phyloP scores from a whole-genome alignment of 2,797 vertebrate species.

The Lates japonicus region DNA sequence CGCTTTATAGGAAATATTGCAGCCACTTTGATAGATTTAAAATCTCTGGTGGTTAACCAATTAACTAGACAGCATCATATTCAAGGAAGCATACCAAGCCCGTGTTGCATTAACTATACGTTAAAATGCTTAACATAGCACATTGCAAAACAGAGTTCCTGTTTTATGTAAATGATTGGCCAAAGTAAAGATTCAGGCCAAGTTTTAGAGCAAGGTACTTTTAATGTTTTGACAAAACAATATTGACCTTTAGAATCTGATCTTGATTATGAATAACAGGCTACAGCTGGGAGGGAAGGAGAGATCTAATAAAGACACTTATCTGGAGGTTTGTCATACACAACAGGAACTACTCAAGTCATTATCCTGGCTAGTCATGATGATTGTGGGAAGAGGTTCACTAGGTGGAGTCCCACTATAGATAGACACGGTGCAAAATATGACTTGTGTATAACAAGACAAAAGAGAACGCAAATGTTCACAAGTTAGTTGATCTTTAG shows the following conservation, averaged over 20 bases:
- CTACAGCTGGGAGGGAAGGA: not conserved
- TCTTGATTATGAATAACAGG: constrained; percentile 24
- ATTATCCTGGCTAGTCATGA: constrained; percentile 2
- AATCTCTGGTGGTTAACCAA: not conserved
- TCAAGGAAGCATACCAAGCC: not conserved
- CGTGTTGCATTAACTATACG: not conserved
- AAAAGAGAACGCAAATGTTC: not conserved
- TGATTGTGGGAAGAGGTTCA: constrained; percentile 14
- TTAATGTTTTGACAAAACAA: constrained; percentile 27
- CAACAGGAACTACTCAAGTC: constrained; percentile 13
- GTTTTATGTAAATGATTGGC: not conserved
- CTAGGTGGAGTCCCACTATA: not conserved
- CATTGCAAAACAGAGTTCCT: constrained; percentile 1
- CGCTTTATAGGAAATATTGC: not conserved
- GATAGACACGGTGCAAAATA: not conserved
- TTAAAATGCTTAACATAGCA: not conserved
- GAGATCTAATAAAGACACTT: constrained; percentile 21
- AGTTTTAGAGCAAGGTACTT: not conserved
- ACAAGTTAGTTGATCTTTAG: not conserved
- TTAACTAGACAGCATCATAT: not conserved
- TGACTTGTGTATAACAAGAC: not conserved
- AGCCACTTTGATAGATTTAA: not conserved
- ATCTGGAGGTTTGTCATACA: constrained; percentile 17
- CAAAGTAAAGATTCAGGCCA: not conserved
- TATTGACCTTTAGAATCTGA: constrained; percentile 62